Base-by-base conservation (phyloP, 2,888 invertebrate genomes). In the Phanerotoma sp. region DNA sequence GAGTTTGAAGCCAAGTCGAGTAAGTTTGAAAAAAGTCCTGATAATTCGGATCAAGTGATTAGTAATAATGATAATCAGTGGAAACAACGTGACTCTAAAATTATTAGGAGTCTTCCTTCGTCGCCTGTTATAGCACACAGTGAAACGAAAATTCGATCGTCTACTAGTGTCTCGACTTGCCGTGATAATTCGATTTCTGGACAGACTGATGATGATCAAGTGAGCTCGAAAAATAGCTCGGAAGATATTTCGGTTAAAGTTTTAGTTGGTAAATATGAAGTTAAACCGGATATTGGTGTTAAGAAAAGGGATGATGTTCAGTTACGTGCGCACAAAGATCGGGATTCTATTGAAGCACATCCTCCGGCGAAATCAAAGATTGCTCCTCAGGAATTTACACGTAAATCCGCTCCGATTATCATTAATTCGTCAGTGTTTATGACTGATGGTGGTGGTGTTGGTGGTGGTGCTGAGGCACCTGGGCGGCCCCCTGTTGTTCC, bases 1-100 rank as follows among this genome's bases (percentile, higher is more conserved):
- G 93, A 91, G 76, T 93, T 93, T 76, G 93, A 94, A 80, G 92
- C 93, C 48, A 89, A 89, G 74, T 83, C 83, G 1, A 77, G 46
- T 20, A 61, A 64, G 44, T 64, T 68, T 32, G 74, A 77, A 53
- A 74, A 70, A 50, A 76, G 73, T 59, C 68, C 70, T 2, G 58
- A 61, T 5, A 28, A 41, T 33, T 54, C 35, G 20, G 51, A 37
- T 33, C 10, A 10, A 11, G n/a, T 13, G 13, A 47, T 30, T 18
- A 58, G 58, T 53, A 62, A 55, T 35, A 53, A 53, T 20, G 65
- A 70, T 16, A 67, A 67, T 15, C 54, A 60, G n/a, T 68, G 72
- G 41, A 57, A 64, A 11, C 73, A 70, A 51, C 67, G 70, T 28
- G 75, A 75, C 40, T 64, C 65, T 2, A 75, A 74, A 58, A 71